Percentiles rank a stretch among this genome's conserved stretches.
phyloP scores from a whole-genome alignment of 2,888 invertebrate genomes.

The Lasioglossum calceatum region DNA sequence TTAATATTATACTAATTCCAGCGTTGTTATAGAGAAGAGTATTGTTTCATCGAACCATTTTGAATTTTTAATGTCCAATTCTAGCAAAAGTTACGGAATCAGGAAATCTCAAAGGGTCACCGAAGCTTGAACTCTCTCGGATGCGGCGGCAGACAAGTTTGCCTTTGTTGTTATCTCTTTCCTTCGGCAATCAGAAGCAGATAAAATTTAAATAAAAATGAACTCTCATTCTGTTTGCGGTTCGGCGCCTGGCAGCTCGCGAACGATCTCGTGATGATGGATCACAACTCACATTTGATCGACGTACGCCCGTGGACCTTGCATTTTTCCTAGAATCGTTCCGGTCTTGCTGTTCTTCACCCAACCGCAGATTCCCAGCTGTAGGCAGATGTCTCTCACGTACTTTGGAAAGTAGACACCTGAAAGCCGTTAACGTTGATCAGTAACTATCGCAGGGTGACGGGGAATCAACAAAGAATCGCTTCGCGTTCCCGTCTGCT shows the following conservation, averaged over 20 bases:
- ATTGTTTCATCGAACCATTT: neutral
- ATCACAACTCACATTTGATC: constrained; percentile 91
- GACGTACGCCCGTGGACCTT: constrained; percentile 91
- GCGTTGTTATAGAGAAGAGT: neutral
- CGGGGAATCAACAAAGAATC: neutral
- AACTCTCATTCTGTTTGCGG: constrained; percentile 46
- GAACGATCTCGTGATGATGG: constrained; percentile 23
- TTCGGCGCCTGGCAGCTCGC: constrained; percentile 43
- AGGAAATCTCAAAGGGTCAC: neutral
- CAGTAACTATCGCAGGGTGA: neutral
- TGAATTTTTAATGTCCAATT: neutral
- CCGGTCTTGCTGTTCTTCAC: constrained; percentile 95
- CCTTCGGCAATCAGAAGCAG: constrained; percentile 39
- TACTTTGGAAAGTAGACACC: constrained; percentile 95
- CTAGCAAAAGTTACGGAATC: neutral
- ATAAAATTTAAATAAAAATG: constrained; percentile 50
- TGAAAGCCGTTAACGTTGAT: constrained; percentile 79
- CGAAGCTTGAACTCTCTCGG: neutral
- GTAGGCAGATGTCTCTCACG: constrained; percentile 91
- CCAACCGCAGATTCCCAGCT: constrained; percentile 93
- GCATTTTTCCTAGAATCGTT: constrained; percentile 95
- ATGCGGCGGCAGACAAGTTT: constrained; percentile 26
- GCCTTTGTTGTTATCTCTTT: constrained; percentile 37
- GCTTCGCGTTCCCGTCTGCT: neutral
- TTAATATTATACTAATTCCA: neutral